These are phyloP conservation scores for Nanorana parkeri DNA, from an alignment of 2,113 vertebrate genomes.

Conservation along the genomic window DNA sequence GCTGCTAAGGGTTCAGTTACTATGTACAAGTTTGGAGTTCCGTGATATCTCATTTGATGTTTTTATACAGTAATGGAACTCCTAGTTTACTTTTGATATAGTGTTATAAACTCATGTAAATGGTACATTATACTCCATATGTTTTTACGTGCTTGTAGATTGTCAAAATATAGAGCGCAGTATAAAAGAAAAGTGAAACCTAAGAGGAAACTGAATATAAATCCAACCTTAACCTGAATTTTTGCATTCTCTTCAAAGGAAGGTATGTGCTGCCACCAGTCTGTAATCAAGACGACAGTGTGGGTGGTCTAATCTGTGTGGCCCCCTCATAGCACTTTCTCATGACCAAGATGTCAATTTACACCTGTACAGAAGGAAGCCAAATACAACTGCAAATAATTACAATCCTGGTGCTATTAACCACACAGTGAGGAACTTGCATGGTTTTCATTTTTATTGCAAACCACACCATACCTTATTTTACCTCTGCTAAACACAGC, in stretches of 20 bases:
- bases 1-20: too few species aligned
- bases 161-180: too few species aligned
- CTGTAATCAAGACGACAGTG: slow-evolving; percentile 14
- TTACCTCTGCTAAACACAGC: slow-evolving; percentile 54
- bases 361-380: slow-evolving; percentile 50
- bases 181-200: too few species aligned
- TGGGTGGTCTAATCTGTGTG: slow-evolving; percentile 55
- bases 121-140: too few species aligned
- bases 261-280: slow-evolving; percentile 40
- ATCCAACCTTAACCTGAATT: too few species aligned
- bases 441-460: slow-evolving; percentile 48
- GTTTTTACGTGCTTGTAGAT: too few species aligned
- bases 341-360: slow-evolving; percentile 42
- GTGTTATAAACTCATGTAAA: too few species aligned
- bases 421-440: slow-evolving; percentile 40
- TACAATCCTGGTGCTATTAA: slow-evolving; percentile 42
- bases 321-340: slow-evolving; percentile 13
- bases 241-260: not conserved
- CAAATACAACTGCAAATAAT: slow-evolving; percentile 53
- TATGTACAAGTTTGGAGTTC: too few species aligned
- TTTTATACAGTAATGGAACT: too few species aligned
- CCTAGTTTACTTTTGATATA: too few species aligned
- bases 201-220: too few species aligned
- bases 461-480: slow-evolving; percentile 49
- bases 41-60: too few species aligned